Conservation (phyloP, 2,113 vertebrate genomes). For the Cyprinodon variegatus region DNA sequence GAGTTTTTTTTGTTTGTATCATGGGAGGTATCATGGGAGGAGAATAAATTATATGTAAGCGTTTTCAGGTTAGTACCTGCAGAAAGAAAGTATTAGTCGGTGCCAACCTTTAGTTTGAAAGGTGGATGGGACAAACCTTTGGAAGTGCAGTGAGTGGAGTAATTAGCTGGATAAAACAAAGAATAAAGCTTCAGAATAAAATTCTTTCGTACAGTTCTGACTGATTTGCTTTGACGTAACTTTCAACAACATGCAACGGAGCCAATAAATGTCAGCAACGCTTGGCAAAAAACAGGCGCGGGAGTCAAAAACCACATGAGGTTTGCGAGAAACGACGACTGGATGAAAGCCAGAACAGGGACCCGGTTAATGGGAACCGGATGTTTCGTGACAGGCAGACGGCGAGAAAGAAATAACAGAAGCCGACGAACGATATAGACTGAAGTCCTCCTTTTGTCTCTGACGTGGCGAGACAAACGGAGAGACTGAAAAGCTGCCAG, state of each 20-base stretch:
- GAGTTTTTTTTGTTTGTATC: not conserved
- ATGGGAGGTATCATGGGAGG: not conserved
- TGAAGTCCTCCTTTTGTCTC: not conserved
- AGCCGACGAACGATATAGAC: slow-evolving; percentile 15
- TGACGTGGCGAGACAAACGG: slow-evolving; percentile 15
- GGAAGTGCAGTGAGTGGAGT: not conserved
- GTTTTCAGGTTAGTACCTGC: not conserved
- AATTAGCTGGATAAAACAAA: not conserved
- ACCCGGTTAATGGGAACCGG: slow-evolving; percentile 31
- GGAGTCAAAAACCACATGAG: slow-evolving; percentile 21
- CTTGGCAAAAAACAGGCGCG: slow-evolving; percentile 18
- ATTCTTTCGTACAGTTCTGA: slow-evolving; percentile 4
- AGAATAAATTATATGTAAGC: not conserved
- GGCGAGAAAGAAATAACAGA: slow-evolving; percentile 14
- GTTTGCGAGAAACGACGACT: slow-evolving; percentile 31
- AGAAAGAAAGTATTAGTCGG: not conserved
- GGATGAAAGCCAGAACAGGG: slow-evolving; percentile 27
- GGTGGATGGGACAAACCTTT: not conserved
- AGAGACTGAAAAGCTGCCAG: slow-evolving; percentile 20
- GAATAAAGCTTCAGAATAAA: not conserved
- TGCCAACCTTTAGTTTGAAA: not conserved
- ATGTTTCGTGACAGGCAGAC: slow-evolving; percentile 35
- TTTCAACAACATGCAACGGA: slow-evolving; percentile 9
- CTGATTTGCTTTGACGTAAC: slow-evolving; percentile 5
- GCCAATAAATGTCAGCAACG: slow-evolving; percentile 30